Evolutionary conservation across 2,113 vertebrate genomes (phyloP).

Genomic region (Pygoscelis adeliae): DNA sequence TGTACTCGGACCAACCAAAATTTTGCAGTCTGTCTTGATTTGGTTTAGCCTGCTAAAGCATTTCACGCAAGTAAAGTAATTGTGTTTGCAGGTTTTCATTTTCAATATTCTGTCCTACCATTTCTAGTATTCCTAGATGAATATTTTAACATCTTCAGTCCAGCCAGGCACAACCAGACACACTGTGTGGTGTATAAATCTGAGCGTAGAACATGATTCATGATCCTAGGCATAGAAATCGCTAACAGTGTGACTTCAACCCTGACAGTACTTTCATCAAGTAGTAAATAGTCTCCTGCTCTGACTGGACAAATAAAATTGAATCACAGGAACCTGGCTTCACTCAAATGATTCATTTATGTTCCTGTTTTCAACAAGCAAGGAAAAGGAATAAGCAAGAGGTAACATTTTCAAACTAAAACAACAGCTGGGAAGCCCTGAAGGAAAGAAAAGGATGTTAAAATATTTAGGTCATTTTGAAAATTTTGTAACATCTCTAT

Average conservation of each 20-base stretch:
- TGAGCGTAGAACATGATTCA: background rate
- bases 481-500: background rate
- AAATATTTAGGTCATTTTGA: background rate
- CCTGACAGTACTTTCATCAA: slow-evolving; percentile 47
- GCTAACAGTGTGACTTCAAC: slow-evolving; percentile 17
- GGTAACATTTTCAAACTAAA: background rate
- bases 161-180: background rate
- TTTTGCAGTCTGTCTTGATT: background rate
- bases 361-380: background rate
- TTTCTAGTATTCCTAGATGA: background rate
- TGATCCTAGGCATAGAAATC: background rate
- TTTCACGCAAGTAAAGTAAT: background rate
- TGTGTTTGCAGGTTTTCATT: background rate
- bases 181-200: background rate
- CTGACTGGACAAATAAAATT: background rate
- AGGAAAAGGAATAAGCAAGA: background rate
- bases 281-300: background rate
- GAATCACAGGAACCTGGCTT: background rate
- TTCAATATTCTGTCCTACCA: background rate
- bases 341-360: background rate
- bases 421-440: background rate
- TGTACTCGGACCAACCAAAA: background rate
- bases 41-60: background rate
- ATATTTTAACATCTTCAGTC: background rate
- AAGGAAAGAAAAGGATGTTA: background rate